These are phyloP conservation scores for Sturnira hondurensis DNA, from an alignment of 2,113 vertebrate genomes.

Conservation along the genomic window DNA sequence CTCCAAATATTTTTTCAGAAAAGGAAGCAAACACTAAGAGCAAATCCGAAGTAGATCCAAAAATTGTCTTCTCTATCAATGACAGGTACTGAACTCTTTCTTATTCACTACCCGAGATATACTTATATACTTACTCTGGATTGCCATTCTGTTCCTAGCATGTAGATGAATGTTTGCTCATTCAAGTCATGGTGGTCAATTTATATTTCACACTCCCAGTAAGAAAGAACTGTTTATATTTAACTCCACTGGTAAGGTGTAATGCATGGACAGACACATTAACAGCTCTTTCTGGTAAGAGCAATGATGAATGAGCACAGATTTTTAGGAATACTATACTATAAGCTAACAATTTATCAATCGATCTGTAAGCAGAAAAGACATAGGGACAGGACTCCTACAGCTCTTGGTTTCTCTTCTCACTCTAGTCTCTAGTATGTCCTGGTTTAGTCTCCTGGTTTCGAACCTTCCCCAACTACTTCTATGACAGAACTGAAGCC, in stretches of 20 bases:
- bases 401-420: background rate
- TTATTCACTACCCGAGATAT: background rate
- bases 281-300: background rate
- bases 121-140: background rate
- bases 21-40: slow-evolving; percentile 1
- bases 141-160: background rate
- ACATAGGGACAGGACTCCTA: background rate
- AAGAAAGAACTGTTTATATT: background rate
- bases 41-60: background rate
- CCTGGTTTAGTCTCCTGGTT: background rate
- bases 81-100: background rate
- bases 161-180: background rate
- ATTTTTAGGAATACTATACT: background rate
- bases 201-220: background rate
- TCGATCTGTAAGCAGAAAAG: background rate
- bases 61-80: background rate
- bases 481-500: background rate
- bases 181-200: background rate
- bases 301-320: background rate
- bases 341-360: slow-evolving; percentile 14
- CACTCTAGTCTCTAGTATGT: background rate
- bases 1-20: background rate
- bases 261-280: background rate
- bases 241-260: background rate
- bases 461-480: background rate